A percentile compares a stretch with the other conserved stretches of the same genome.
Conservation (phyloP, 2,888 invertebrate species). For the Amorpha juglandis region DNA sequence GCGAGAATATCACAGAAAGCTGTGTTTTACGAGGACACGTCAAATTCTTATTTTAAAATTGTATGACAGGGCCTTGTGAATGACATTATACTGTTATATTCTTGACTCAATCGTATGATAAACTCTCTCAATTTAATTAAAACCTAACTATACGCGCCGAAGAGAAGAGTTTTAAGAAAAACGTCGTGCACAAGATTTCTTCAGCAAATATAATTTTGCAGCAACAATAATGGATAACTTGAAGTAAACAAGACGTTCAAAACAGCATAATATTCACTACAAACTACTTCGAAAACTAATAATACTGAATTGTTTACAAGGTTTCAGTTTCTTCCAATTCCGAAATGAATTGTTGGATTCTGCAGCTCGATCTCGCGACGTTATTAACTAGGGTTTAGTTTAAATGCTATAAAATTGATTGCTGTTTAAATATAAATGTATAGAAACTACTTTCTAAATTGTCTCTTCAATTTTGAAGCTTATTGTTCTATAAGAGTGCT, state of each 20-base stretch:
- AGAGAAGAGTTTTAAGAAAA: too few species aligned
- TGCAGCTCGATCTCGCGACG: not conserved
- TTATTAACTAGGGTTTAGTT: not conserved
- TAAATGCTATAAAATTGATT: not conserved
- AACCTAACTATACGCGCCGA: too few species aligned
- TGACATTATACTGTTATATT: too few species aligned
- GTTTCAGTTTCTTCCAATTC: not conserved
- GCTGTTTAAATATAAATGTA: not conserved
- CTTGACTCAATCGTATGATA: too few species aligned
- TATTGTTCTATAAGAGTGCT: not conserved
- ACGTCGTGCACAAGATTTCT: too few species aligned
- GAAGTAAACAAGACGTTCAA: not conserved
- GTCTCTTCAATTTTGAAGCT: not conserved
- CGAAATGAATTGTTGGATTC: not conserved
- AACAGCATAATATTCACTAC: not conserved
- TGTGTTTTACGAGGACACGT: too few species aligned
- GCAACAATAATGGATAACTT: not conserved
- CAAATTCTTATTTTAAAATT: too few species aligned
- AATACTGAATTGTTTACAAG: not conserved
- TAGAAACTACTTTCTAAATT: not conserved
- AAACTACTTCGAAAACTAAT: conserved; percentile 11
- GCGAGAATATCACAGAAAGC: too few species aligned
- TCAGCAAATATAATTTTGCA: not conserved
- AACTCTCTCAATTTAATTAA: too few species aligned
- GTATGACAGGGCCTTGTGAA: too few species aligned